These are phyloP conservation scores for Drosophila bocki DNA, from an alignment of 1,140 invertebrate species.

Conservation along the genomic window DNA sequence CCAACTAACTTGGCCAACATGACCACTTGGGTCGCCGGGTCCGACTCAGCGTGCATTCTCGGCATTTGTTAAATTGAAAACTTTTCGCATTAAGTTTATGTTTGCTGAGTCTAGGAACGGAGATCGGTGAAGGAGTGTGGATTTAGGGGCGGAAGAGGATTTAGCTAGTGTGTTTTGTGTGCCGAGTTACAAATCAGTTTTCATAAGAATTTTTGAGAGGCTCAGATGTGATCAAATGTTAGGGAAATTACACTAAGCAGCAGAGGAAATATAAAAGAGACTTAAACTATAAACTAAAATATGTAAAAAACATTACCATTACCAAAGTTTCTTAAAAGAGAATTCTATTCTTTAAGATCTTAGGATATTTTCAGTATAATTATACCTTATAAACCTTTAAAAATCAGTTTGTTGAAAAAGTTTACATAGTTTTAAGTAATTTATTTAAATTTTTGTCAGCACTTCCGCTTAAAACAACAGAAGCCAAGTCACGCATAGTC, in stretches of 20 bases:
- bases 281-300: no score
- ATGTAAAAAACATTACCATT: no score
- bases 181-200: slow-evolving; percentile 71
- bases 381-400: neutral
- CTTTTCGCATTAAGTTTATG: slow-evolving; percentile 77
- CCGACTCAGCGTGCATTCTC: slow-evolving; percentile 72
- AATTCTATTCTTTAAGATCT: neutral
- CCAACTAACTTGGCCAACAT: slow-evolving; percentile 34
- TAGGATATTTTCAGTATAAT: neutral
- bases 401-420: neutral
- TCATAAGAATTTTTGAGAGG: slow-evolving; percentile 51
- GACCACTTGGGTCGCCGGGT: slow-evolving; percentile 55
- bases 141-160: slow-evolving; percentile 3
- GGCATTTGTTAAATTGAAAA: slow-evolving; percentile 77
- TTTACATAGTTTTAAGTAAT: neutral
- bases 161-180: slow-evolving; percentile 55
- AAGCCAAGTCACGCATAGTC: neutral
- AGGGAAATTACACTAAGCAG: slow-evolving; percentile 39
- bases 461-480: neutral
- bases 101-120: slow-evolving; percentile 11
- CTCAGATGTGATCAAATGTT: slow-evolving; percentile 63
- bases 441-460: no score
- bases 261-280: neutral
- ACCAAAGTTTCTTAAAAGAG: no score
- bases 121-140: slow-evolving; percentile 1